A percentile compares a stretch with the other conserved stretches of the same genome.
phyloP scores from a whole-genome alignment of 2,113 vertebrate species.

The Pyxicephalus adspersus region DNA sequence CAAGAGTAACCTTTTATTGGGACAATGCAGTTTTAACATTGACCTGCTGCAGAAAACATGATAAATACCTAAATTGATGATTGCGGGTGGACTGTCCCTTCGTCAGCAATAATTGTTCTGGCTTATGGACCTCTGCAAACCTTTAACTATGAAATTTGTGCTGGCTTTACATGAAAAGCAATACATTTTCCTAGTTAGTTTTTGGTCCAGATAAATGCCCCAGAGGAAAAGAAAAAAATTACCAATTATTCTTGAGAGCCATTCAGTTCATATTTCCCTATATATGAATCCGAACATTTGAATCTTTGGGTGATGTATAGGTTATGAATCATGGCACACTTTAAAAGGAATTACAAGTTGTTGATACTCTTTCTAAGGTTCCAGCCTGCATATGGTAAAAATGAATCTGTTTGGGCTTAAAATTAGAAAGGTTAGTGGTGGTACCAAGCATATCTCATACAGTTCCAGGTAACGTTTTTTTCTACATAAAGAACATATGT shows the following conservation, averaged over 20 bases:
- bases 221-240: neutral
- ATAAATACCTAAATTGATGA: neutral
- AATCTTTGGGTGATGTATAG: neutral
- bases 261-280: neutral
- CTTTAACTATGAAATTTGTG: neutral
- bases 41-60: neutral
- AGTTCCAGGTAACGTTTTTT: neutral
- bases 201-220: neutral
- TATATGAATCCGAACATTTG: neutral
- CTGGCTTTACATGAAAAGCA: neutral
- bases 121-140: neutral
- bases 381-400: neutral
- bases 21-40: neutral
- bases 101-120: neutral
- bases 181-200: neutral
- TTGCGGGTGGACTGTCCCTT: neutral
- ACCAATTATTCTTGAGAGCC: no score
- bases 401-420: neutral
- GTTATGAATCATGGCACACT: neutral
- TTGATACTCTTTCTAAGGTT: neutral
- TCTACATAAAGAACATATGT: neutral
- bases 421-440: neutral
- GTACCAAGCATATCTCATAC: neutral
- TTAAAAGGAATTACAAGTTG: neutral
- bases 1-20: no score